These are phyloP conservation scores for Euura saliciscinereae DNA, from an alignment of 1,140 invertebrate species.

Conservation along the genomic window DNA sequence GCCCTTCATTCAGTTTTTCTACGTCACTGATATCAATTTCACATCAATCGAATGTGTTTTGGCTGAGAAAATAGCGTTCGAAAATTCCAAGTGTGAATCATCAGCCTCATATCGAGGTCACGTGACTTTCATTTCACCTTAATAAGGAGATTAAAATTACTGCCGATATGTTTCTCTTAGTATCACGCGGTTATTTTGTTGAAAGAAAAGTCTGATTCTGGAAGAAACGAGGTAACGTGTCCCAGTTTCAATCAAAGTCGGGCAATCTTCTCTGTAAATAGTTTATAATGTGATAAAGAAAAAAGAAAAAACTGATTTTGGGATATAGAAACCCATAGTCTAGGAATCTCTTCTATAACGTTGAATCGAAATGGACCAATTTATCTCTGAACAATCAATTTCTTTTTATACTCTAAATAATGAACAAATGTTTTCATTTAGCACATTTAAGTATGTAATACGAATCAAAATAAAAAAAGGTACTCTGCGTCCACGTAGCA, in stretches of 20 bases:
- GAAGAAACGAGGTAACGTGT: background rate
- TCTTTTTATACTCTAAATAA: background rate
- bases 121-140: no score
- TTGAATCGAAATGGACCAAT: background rate
- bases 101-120: no score
- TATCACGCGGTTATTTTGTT: no score
- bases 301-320: background rate
- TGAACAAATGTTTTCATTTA: background rate
- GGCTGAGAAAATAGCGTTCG: no score
- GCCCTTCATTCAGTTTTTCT: no score
- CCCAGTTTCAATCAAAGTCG: background rate
- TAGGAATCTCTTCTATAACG: no score
- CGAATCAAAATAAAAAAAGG: background rate
- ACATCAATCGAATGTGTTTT: no score
- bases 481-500: background rate
- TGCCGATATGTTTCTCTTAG: no score
- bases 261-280: background rate
- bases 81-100: no score
- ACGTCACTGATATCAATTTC: no score
- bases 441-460: background rate
- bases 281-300: background rate
- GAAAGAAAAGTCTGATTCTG: no score
- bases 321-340: background rate
- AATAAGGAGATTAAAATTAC: no score
- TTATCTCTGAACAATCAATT: slow-evolving; percentile 1